These are phyloP conservation scores for Noctua janthina DNA, from an alignment of 2,888 invertebrate genomes.

Conservation along the genomic window DNA sequence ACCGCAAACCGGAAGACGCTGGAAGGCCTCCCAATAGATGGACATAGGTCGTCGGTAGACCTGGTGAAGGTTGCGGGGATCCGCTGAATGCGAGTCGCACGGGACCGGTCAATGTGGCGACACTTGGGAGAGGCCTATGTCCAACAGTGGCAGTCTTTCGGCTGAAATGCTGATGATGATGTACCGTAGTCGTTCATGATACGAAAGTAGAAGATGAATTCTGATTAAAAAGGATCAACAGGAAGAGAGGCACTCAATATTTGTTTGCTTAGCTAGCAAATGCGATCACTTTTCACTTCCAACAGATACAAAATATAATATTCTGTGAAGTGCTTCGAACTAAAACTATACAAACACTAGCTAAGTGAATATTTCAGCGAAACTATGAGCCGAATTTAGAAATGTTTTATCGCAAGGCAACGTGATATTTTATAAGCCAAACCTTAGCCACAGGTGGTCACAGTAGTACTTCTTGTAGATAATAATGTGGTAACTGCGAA, in stretches of 20 bases:
- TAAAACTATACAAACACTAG: not conserved
- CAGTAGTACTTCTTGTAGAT: slow-evolving; percentile 1
- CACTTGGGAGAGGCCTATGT: too few species aligned
- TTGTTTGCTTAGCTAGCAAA: slow-evolving; percentile 2
- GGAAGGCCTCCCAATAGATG: too few species aligned
- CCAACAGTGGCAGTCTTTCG: too few species aligned
- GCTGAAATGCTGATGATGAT: too few species aligned
- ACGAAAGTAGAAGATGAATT: not conserved
- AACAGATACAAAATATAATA: not conserved
- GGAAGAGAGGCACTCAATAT: not conserved
- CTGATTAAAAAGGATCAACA: not conserved
- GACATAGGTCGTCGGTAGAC: too few species aligned
- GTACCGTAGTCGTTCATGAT: not conserved
- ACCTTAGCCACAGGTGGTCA: slow-evolving; percentile 55
- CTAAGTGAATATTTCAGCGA: slow-evolving; percentile 12
- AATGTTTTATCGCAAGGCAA: slow-evolving; percentile 31
- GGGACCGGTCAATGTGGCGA: too few species aligned
- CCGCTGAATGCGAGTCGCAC: too few species aligned
- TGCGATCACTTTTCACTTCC: not conserved
- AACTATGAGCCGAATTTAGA: slow-evolving; percentile 31
- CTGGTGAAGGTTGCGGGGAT: too few species aligned
- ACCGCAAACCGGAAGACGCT: too few species aligned
- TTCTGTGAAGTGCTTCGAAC: not conserved
- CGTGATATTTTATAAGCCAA: slow-evolving; percentile 43
- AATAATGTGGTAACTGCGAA: not conserved